phyloP scores from a whole-genome alignment of 2,797 vertebrate species.

The Neosalanx taihuensis region DNA sequence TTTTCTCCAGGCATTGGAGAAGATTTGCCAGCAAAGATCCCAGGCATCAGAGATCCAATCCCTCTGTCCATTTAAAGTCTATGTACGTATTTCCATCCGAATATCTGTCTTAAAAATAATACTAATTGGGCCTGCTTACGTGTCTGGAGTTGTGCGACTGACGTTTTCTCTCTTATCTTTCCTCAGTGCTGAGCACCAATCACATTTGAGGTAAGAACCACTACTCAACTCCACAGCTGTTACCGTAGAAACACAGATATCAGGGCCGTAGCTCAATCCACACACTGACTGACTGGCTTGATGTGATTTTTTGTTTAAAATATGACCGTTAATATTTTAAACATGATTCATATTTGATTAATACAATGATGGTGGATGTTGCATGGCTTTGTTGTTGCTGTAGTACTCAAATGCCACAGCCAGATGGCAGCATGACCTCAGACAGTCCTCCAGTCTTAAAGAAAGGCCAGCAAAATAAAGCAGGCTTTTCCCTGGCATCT shows the following conservation, averaged over 20 bases:
- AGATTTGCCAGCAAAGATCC: background rate
- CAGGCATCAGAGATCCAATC: background rate
- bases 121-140: background rate
- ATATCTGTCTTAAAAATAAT: background rate
- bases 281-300: too few relatives aligned
- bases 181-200: background rate
- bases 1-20: background rate
- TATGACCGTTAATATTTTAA: background rate
- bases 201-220: background rate
- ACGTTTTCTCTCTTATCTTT: background rate
- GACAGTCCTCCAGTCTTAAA: background rate
- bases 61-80: background rate
- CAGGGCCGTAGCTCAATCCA: too few relatives aligned
- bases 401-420: background rate
- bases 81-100: background rate
- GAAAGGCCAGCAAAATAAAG: background rate
- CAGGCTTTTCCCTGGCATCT: background rate
- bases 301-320: too few relatives aligned
- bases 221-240: background rate
- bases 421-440: slow-evolving; percentile 26
- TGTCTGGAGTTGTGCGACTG: background rate
- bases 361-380: background rate
- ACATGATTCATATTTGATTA: background rate
- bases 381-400: slow-evolving; percentile 17
- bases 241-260: background rate